phyloP scores from a whole-genome alignment of 2,797 vertebrate genomes.

The Megalops cyprinoides region DNA sequence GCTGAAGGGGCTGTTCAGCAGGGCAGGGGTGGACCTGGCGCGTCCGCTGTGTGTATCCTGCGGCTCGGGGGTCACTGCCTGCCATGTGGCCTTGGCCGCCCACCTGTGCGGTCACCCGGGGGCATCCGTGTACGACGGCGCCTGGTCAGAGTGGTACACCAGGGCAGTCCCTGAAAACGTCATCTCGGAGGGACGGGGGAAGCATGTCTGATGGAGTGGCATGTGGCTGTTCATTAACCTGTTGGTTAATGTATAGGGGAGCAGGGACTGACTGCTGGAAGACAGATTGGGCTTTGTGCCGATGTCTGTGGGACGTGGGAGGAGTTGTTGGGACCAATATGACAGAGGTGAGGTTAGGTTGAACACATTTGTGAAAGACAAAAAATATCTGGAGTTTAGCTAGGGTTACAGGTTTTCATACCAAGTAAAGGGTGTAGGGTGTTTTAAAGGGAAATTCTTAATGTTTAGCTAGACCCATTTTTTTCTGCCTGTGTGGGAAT shows the following conservation, averaged over 20 bases:
- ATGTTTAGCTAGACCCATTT: not conserved
- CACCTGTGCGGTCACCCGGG: slow-evolving; percentile 84
- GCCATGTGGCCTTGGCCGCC: slow-evolving; percentile 86
- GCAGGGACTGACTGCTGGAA: not conserved
- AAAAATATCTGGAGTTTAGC: not conserved
- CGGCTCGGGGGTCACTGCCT: slow-evolving; percentile 90
- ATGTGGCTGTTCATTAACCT: not conserved
- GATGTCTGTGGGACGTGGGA: not conserved
- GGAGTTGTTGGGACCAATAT: not conserved
- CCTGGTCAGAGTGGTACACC: slow-evolving; percentile 91
- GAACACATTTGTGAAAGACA: not conserved
- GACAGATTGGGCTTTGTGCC: not conserved
- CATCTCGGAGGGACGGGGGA: slow-evolving; percentile 74
- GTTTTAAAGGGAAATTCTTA: not conserved
- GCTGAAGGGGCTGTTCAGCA: slow-evolving; percentile 78
- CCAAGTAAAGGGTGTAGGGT: not conserved
- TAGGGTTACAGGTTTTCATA: not conserved
- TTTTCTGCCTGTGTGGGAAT: not conserved
- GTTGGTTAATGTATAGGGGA: not conserved
- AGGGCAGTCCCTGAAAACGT: slow-evolving; percentile 77
- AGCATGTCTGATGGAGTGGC: slow-evolving; percentile 48
- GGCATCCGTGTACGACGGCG: slow-evolving; percentile 86
- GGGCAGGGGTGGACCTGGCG: slow-evolving; percentile 80
- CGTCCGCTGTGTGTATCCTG: slow-evolving; percentile 82
- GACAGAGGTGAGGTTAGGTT: not conserved